phyloP scores from a whole-genome alignment of 1,140 invertebrate genomes.

The Colletes gigas region DNA sequence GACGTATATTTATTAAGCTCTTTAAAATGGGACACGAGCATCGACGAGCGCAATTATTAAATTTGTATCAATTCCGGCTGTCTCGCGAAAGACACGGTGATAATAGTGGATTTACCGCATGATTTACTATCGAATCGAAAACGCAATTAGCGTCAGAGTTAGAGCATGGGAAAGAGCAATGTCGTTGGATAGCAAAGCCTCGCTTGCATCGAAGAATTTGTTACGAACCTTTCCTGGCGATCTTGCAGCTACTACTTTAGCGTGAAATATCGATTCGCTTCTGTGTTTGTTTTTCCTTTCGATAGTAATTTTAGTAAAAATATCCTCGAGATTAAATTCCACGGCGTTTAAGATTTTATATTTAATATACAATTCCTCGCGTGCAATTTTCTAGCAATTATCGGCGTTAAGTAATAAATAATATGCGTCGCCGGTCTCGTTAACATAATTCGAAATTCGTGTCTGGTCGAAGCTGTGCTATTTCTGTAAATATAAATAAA shows the following conservation, averaged over 20 bases:
- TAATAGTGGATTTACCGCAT: slow-evolving; percentile 9
- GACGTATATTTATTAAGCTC: neutral
- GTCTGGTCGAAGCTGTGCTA: neutral
- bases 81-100: neutral
- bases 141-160: slow-evolving; percentile 28
- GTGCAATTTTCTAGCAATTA: too few relatives aligned
- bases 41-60: slow-evolving; percentile 12
- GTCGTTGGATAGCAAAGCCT: neutral
- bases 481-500: neutral
- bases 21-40: neutral
- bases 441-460: too few relatives aligned
- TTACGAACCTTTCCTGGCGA: too few relatives aligned
- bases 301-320: neutral
- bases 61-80: slow-evolving; percentile 21
- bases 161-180: neutral
- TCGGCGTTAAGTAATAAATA: too few relatives aligned
- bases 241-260: neutral
- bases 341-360: too few relatives aligned
- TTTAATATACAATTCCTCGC: too few relatives aligned
- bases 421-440: too few relatives aligned
- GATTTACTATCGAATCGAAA: slow-evolving; percentile 21
- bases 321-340: too few relatives aligned
- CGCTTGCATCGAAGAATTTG: neutral
- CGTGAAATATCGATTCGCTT: neutral
- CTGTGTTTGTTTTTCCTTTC: neutral